Percentiles rank a stretch among this genome's conserved stretches.
Evolutionary conservation across 2,888 invertebrate species (phyloP).

Genomic region (Craniophora ligustri): DNA sequence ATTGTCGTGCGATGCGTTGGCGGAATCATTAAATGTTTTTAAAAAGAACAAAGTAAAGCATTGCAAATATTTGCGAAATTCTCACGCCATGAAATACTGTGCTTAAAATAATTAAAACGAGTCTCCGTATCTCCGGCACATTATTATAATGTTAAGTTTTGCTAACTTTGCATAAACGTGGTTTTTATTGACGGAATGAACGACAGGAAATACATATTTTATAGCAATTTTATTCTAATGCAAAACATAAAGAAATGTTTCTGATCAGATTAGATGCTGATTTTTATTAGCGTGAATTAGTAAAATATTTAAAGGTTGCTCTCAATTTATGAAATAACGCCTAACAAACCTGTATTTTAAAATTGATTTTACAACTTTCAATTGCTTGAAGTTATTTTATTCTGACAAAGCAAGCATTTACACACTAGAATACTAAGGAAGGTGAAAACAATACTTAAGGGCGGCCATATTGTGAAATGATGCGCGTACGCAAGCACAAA

Average conservation of each 20-base stretch:
- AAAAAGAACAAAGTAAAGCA: conserved; percentile 66
- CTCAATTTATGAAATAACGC: conserved; percentile 17
- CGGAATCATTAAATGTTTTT: conserved; percentile 80
- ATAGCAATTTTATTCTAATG: conserved; percentile 48
- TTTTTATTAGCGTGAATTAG: conserved; percentile 36
- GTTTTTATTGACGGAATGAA: conserved; percentile 45
- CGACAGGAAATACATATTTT: conserved; percentile 50
- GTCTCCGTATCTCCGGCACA: conserved; percentile 21
- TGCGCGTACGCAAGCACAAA: conserved; percentile 71
- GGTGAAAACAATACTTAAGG: conserved; percentile 72
- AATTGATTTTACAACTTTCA: conserved; percentile 12
- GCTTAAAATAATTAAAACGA: conserved; percentile 48
- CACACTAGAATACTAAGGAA: conserved; percentile 56
- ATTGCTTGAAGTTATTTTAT: conserved; percentile 41
- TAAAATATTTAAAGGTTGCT: conserved; percentile 12
- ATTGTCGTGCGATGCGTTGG: conserved; percentile 77
- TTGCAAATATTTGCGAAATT: conserved; percentile 81
- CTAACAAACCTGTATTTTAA: background rate
- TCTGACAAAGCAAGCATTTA: conserved; percentile 34
- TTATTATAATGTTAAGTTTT: conserved; percentile 30
- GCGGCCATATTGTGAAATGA: conserved; percentile 68
- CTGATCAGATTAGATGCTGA: conserved; percentile 20
- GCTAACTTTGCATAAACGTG: conserved; percentile 43
- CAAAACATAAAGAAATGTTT: conserved; percentile 30
- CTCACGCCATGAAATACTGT: conserved; percentile 60